phyloP scores from a whole-genome alignment of 2,113 vertebrate species.

The Gadus chalcogrammus region DNA sequence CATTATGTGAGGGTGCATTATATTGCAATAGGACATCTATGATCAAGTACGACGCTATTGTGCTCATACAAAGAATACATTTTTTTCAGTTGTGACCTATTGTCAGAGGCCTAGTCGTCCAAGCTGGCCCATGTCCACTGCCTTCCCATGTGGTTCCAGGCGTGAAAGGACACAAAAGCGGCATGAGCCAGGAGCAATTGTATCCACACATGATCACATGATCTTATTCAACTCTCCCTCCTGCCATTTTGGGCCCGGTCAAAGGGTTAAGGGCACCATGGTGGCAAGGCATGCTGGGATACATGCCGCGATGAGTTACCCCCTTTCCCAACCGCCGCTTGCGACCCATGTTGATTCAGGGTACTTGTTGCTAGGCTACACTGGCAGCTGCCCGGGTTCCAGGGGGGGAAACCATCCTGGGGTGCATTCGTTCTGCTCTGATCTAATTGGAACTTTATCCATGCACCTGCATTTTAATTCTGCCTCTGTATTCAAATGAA shows the following conservation, averaged over 20 bases:
- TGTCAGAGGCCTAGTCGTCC: constrained; percentile 48
- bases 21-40: no score
- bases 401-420: constrained; percentile 46
- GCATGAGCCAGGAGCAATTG: constrained; percentile 42
- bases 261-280: constrained; percentile 56
- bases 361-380: constrained; percentile 62
- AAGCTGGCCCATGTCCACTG: constrained; percentile 48
- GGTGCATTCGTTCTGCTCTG: constrained; percentile 65
- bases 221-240: constrained; percentile 64
- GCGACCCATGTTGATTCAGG: constrained; percentile 34
- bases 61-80: no score
- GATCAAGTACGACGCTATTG: no score
- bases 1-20: no score
- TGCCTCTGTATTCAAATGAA: constrained; percentile 63
- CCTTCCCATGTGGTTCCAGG: constrained; percentile 40
- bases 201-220: constrained; percentile 49
- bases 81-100: constrained; percentile 24
- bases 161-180: constrained; percentile 56
- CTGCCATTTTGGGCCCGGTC: constrained; percentile 60
- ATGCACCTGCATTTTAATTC: constrained; percentile 57
- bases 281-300: constrained; percentile 73
- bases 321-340: constrained; percentile 46
- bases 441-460: constrained; percentile 45
- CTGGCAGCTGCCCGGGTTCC: constrained; percentile 66
- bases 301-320: constrained; percentile 56